These are phyloP conservation scores for Masticophis lateralis DNA, from an alignment of 2,797 vertebrate species.

Conservation along the genomic window DNA sequence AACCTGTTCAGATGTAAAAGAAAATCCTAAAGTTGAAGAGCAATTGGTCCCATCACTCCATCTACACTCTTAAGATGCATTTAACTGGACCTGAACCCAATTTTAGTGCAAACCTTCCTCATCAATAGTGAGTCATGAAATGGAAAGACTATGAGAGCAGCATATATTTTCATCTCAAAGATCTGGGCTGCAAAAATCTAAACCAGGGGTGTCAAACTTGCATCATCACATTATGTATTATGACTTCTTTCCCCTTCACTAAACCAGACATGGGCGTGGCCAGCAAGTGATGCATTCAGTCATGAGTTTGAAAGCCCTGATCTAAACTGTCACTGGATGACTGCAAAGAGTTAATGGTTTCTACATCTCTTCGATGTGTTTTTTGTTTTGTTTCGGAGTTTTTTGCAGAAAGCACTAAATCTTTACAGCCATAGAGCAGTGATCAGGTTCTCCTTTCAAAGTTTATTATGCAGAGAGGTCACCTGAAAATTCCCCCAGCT, in stretches of 20 bases:
- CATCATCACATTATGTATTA: too few relatives aligned
- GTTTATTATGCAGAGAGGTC: conserved; percentile 24
- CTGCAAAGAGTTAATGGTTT: not conserved
- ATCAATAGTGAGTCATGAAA: not conserved
- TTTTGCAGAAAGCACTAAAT: not conserved
- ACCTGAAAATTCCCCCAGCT: conserved; percentile 34
- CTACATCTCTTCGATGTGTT: not conserved
- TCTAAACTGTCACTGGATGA: not conserved
- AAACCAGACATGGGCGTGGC: too few relatives aligned
- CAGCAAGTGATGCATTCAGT: too few relatives aligned
- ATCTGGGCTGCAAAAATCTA: not conserved
- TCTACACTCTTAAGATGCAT: not conserved
- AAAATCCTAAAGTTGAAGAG: not conserved
- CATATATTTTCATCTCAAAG: not conserved
- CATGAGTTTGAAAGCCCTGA: too few relatives aligned
- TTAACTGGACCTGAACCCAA: not conserved
- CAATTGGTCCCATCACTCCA: not conserved
- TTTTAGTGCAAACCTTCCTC: not conserved
- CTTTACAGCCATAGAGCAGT: not conserved
- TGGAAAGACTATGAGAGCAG: not conserved
- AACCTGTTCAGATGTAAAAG: not conserved
- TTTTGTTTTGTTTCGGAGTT: not conserved
- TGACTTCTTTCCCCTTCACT: too few relatives aligned
- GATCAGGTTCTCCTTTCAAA: not conserved
- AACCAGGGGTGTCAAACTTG: not conserved